These are phyloP conservation scores for Marisa cornuarietis DNA, from an alignment of 1,140 invertebrate genomes.

Conservation along the genomic window DNA sequence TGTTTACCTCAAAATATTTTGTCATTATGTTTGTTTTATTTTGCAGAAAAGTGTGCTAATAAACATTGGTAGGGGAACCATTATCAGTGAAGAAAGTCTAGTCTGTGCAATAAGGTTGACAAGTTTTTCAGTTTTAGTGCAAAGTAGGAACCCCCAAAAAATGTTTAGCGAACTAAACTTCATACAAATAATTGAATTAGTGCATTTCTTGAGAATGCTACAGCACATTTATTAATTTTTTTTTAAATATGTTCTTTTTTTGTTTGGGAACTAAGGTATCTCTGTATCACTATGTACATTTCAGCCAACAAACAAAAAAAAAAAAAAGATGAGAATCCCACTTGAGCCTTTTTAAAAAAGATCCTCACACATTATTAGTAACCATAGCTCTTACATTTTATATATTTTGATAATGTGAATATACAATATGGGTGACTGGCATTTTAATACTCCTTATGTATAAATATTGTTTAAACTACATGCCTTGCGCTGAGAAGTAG, in stretches of 20 bases:
- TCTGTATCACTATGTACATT: no score
- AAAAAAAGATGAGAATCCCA: no score
- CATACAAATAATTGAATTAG: not conserved
- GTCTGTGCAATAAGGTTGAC: conserved; percentile 69
- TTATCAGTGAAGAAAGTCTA: conserved; percentile 70
- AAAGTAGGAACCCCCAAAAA: not conserved
- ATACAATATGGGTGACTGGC: not conserved
- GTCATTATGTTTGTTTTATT: not conserved
- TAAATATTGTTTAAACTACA: not conserved
- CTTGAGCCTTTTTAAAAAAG: no score
- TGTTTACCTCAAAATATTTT: no score
- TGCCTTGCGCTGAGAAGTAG: no score
- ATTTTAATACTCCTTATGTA: not conserved
- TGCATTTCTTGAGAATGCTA: not conserved
- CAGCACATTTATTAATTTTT: not conserved
- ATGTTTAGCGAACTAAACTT: not conserved
- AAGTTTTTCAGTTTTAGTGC: not conserved
- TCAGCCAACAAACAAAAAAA: no score
- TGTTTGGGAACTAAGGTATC: no score
- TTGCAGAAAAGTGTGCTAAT: conserved; percentile 67
- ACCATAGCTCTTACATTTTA: no score
- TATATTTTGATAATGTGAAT: not conserved
- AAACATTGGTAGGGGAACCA: conserved; percentile 71
- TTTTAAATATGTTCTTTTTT: no score
- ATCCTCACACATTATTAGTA: no score